A percentile compares a stretch with the other conserved stretches of the same genome.
Evolutionary conservation across 2,888 invertebrate species (phyloP).

Genomic region (Brenthis ino): DNA sequence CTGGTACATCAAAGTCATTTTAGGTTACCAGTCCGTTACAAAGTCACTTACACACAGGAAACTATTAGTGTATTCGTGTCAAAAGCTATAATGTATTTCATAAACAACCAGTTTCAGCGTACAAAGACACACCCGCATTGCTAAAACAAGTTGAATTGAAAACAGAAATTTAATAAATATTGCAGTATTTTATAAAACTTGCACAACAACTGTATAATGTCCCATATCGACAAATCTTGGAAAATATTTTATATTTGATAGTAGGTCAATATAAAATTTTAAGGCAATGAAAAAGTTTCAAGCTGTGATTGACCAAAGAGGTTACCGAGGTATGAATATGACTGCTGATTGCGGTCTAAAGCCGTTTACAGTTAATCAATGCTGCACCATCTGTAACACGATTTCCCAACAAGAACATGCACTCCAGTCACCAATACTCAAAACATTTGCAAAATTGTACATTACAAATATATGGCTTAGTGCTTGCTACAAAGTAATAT

Average conservation of each 20-base stretch:
- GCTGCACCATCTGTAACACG: constrained; percentile 61
- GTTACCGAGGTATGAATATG: constrained; percentile 49
- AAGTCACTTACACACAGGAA: too few relatives aligned
- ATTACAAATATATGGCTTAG: constrained; percentile 31
- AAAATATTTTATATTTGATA: constrained; percentile 35
- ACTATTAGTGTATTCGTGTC: too few relatives aligned
- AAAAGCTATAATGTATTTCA: not conserved
- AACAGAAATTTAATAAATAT: not conserved
- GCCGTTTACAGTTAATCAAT: constrained; percentile 70
- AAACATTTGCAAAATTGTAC: constrained; percentile 13
- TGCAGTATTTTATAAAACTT: constrained; percentile 14
- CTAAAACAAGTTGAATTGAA: constrained; percentile 7
- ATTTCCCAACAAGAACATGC: constrained; percentile 50
- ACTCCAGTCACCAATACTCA: constrained; percentile 11
- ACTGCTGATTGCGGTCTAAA: constrained; percentile 62
- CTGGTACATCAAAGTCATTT: too few relatives aligned
- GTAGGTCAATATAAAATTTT: constrained; percentile 40
- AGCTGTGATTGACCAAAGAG: constrained; percentile 43
- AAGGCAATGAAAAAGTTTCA: constrained; percentile 42
- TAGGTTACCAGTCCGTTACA: too few relatives aligned
- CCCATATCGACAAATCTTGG: constrained; percentile 17
- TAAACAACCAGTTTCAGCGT: constrained; percentile 6
- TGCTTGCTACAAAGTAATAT: constrained; percentile 14
- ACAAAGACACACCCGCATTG: constrained; percentile 16
- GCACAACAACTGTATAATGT: constrained; percentile 20